Evolutionary conservation across 2,113 vertebrate species (phyloP).

Genomic region (Rhabdomys dilectus): DNA sequence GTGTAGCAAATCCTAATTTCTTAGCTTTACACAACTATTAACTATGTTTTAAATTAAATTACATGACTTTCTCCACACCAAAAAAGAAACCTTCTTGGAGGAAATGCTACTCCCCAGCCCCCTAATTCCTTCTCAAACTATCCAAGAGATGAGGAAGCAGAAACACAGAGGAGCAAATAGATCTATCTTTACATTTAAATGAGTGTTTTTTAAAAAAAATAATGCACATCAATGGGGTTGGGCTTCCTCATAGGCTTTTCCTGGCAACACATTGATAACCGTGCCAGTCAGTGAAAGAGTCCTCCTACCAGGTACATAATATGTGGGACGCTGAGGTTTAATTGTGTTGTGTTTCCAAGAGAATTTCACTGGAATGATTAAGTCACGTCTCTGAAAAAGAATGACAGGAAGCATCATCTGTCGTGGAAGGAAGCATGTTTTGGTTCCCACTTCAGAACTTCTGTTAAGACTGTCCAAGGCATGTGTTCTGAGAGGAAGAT

Average conservation of each 20-base stretch:
- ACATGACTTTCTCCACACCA: not conserved
- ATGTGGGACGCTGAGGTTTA: not conserved
- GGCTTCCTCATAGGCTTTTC: not conserved
- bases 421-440: slow-evolving; percentile 76
- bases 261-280: not conserved
- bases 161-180: not conserved
- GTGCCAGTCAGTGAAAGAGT: not conserved
- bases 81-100: not conserved
- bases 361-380: slow-evolving; percentile 73
- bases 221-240: not conserved
- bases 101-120: not conserved
- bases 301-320: slow-evolving; percentile 30
- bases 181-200: not conserved
- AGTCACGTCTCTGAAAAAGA: slow-evolving; percentile 69
- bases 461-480: slow-evolving; percentile 83
- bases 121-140: not conserved
- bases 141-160: not conserved
- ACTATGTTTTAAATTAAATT: not conserved
- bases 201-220: not conserved
- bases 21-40: not conserved
- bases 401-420: slow-evolving; percentile 80
- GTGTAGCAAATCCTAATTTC: not conserved
- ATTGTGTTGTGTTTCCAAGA: slow-evolving; percentile 58
- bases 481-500: slow-evolving; percentile 79
- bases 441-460: slow-evolving; percentile 82